These are phyloP conservation scores for Addax nasomaculatus DNA, from an alignment of 2,113 vertebrate species.

Conservation along the genomic window DNA sequence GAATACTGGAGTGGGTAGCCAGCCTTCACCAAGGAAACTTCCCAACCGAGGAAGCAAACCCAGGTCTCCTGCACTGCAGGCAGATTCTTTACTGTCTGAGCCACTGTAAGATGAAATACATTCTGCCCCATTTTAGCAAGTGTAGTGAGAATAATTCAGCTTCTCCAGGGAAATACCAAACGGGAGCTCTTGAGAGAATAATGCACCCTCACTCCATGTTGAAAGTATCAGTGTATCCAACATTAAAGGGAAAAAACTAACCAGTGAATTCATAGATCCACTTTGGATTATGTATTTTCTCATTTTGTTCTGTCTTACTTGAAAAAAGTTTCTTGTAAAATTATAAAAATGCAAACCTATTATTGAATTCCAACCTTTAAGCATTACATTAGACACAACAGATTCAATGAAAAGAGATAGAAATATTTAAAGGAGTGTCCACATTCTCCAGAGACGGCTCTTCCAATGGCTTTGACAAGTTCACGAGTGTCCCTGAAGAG, in stretches of 20 bases:
- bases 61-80: not conserved
- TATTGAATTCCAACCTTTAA: not conserved
- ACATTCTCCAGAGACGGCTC: not conserved
- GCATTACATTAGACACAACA: not conserved
- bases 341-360: not conserved
- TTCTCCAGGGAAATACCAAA: not conserved
- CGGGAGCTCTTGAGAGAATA: not conserved
- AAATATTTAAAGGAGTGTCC: not conserved
- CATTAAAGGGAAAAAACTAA: not conserved
- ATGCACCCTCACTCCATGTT: not conserved
- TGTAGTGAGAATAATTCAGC: not conserved
- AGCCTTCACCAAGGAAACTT: not conserved
- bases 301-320: not conserved
- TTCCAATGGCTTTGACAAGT: not conserved
- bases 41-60: not conserved
- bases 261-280: not conserved
- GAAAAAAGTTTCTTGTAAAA: not conserved
- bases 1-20: not conserved
- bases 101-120: not conserved
- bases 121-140: not conserved
- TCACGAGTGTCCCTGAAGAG: not conserved
- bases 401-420: not conserved
- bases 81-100: not conserved
- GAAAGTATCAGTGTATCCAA: not conserved
- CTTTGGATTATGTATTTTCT: not conserved